Conservation (phyloP, 2,113 vertebrate genomes). For the Neodontobutis hainanensis region DNA sequence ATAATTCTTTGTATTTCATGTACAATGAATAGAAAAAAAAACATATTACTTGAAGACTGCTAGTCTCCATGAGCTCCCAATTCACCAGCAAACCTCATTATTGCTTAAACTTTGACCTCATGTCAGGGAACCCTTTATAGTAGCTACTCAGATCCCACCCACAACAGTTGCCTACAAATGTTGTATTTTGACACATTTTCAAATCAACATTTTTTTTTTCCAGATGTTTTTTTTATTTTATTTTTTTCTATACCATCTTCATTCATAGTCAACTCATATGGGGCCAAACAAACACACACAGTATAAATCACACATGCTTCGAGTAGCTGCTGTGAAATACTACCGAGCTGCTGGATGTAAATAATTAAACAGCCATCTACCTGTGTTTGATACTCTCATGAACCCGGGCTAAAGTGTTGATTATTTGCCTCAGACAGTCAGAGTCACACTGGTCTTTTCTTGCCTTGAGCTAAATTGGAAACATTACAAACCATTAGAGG, state of each 20-base stretch:
- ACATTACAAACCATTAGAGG: conserved; percentile 25
- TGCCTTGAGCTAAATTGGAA: conserved; percentile 16
- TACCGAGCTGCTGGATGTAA: neutral
- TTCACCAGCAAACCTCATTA: too few relatives aligned
- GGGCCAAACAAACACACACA: neutral
- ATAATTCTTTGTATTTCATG: too few relatives aligned
- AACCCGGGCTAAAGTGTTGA: neutral
- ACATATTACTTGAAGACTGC: too few relatives aligned
- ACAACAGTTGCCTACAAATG: too few relatives aligned
- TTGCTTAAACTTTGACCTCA: too few relatives aligned
- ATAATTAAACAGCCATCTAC: conserved; percentile 16
- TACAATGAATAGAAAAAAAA: too few relatives aligned
- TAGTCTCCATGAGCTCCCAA: too few relatives aligned
- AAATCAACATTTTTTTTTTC: neutral
- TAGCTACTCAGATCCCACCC: too few relatives aligned
- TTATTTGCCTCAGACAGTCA: conserved; percentile 1
- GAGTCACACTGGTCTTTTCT: conserved; percentile 22
- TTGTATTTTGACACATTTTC: neutral
- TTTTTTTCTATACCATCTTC: neutral
- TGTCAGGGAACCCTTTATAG: too few relatives aligned
- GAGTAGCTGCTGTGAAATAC: neutral
- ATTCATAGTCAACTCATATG: neutral
- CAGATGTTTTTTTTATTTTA: too few relatives aligned
- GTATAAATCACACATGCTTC: neutral
- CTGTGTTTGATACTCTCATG: neutral